These are phyloP conservation scores for Streblospio benedicti DNA, from an alignment of 1,140 invertebrate genomes.

Conservation along the genomic window DNA sequence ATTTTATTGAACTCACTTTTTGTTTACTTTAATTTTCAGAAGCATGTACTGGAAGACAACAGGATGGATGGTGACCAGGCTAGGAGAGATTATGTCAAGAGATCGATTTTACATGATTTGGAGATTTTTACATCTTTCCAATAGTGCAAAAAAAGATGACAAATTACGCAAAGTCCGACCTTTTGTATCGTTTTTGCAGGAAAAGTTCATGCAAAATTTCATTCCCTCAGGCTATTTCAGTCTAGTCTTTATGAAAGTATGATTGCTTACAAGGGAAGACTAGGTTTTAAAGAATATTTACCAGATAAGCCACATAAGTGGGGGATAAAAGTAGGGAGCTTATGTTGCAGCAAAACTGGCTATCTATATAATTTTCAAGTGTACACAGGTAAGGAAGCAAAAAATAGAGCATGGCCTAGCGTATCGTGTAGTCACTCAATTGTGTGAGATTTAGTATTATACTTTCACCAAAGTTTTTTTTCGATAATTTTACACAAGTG, in stretches of 20 bases:
- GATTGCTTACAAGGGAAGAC: slow-evolving; percentile 13
- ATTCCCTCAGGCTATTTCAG: slow-evolving; percentile 3
- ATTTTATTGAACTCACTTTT: too few relatives aligned
- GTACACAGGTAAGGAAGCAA: background rate
- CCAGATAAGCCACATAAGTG: slow-evolving; percentile 15
- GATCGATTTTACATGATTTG: slow-evolving; percentile 1
- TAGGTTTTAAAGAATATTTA: slow-evolving; percentile 16
- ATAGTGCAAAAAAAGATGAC: too few relatives aligned
- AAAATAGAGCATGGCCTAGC: background rate
- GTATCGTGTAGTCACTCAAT: background rate
- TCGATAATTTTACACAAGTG: slow-evolving; percentile 8
- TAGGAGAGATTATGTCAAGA: background rate
- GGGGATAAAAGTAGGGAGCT: slow-evolving; percentile 16
- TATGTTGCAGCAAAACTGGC: slow-evolving; percentile 9
- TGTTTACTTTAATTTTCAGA: too few relatives aligned
- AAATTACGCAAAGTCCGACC: too few relatives aligned
- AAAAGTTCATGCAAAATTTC: background rate
- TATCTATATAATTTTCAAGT: slow-evolving; percentile 4
- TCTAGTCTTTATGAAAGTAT: slow-evolving; percentile 18
- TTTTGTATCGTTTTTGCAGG: too few relatives aligned
- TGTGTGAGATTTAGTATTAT: background rate
- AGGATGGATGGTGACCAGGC: background rate
- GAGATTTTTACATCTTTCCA: background rate
- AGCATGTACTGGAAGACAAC: slow-evolving; percentile 1
- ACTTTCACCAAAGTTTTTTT: background rate